Evolutionary conservation across 2,797 vertebrate species (phyloP), one percentile per base, ranked within the genome.

Genomic region (Rhinichthys osculus): DNA sequence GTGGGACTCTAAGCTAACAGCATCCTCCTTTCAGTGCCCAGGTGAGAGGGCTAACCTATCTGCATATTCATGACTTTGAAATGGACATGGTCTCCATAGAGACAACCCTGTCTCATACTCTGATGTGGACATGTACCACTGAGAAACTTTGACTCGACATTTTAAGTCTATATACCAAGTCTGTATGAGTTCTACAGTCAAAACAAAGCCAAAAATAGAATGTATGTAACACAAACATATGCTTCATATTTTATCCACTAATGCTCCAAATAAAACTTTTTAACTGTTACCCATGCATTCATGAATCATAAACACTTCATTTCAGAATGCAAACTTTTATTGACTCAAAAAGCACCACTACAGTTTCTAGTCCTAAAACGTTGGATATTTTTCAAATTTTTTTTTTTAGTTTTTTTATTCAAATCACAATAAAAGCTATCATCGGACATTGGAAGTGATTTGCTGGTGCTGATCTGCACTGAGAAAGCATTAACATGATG

Each of bases 101-200:
- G 83, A 86, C 86, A 47, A 71, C 82, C 78, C 86, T 84, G 86
- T 89, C 89, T 90, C 88, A 91, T 77, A 87, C n/a, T 77, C 73
- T 85, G 38, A 9, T 44, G 81, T 78, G 89, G 86, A 87, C 62
- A 82, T 72, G 69, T 42, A 78, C 83, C 19, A 69, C 86, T 87
- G 86, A 52, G 73, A 85, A 62, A 79, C 47, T 85, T 69, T 73
- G 57, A 84, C 35, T 38, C 54, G 33, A 38, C 16, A 30, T 33
- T 50, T n/a, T 40, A 23, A 40, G 52, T 71, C 50, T 72, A 57
- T 35, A 50, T 54, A 44, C 11, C 47, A 23, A 40, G 57, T 71
- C 57, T 72, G 64, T 30, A 59, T 57, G 33, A 35, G 67, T 47
- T 62, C 5, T 19, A 84, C 23, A 80, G 78, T n/a, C 7, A 13